phyloP scores from a whole-genome alignment of 1,140 invertebrate species.

The Neodiprion fabricii region DNA sequence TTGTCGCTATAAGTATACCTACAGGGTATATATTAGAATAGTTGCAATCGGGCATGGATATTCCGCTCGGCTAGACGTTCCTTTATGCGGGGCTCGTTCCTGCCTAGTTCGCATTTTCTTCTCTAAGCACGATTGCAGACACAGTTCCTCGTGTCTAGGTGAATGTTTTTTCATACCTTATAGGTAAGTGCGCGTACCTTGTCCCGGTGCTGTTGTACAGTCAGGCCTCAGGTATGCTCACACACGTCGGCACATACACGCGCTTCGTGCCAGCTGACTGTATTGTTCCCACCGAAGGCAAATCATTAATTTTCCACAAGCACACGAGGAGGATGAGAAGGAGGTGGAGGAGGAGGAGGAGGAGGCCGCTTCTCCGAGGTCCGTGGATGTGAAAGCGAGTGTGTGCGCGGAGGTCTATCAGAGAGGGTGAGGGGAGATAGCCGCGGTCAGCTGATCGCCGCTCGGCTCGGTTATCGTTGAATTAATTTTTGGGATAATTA shows the following conservation, averaged over 20 bases:
- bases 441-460: not conserved
- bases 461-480: not conserved
- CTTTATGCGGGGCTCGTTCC: too few species aligned
- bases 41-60: too few species aligned
- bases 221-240: too few species aligned
- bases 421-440: not conserved
- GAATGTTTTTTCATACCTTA: too few species aligned
- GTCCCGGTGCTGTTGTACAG: too few species aligned
- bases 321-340: not conserved
- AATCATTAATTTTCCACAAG: slow-evolving; percentile 53
- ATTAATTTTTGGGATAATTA: slow-evolving; percentile 2
- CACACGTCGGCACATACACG: not conserved
- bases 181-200: too few species aligned
- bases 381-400: slow-evolving; percentile 7
- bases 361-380: slow-evolving; percentile 4
- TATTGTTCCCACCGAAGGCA: slow-evolving; percentile 56
- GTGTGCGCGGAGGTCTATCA: not conserved
- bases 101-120: too few species aligned
- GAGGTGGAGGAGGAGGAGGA: too few species aligned
- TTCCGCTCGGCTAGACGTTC: too few species aligned
- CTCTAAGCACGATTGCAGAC: too few species aligned
- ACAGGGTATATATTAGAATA: too few species aligned
- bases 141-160: too few species aligned
- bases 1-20: not conserved
- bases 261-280: slow-evolving; percentile 49